Conservation (phyloP, 2,797 vertebrate genomes). For the Pachyuromys duprasi region DNA sequence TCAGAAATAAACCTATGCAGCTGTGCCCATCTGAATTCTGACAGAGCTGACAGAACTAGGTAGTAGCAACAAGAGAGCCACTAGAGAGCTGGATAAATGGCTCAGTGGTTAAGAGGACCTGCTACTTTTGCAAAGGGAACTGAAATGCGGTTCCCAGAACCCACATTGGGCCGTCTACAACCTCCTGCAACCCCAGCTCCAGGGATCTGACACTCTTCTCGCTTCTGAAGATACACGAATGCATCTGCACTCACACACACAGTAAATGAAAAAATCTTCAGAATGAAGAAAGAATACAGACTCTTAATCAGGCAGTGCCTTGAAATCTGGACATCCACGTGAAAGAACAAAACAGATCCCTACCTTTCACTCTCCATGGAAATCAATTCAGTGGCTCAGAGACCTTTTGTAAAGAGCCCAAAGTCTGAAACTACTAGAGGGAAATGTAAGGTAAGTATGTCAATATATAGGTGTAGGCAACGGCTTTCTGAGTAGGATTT, state of each 20-base stretch:
- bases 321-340: background rate
- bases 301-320: background rate
- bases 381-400: background rate
- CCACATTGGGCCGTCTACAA: background rate
- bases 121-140: background rate
- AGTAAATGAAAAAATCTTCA: background rate
- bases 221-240: background rate
- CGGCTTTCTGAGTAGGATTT: background rate
- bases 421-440: background rate
- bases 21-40: background rate
- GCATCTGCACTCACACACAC: background rate
- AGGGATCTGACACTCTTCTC: background rate
- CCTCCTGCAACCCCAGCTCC: background rate
- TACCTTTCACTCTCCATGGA: too few species aligned
- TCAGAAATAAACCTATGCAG: background rate
- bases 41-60: background rate
- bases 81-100: background rate
- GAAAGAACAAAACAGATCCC: background rate
- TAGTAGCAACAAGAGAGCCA: background rate
- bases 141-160: background rate
- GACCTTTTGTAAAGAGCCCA: background rate
- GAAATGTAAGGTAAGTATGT: background rate
- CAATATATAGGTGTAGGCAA: background rate
- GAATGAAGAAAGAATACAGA: background rate
- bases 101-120: background rate